Evolutionary conservation across 2,797 vertebrate species (phyloP), one percentile per base, ranked within the genome.

Genomic region (Catostomus latipinnis): DNA sequence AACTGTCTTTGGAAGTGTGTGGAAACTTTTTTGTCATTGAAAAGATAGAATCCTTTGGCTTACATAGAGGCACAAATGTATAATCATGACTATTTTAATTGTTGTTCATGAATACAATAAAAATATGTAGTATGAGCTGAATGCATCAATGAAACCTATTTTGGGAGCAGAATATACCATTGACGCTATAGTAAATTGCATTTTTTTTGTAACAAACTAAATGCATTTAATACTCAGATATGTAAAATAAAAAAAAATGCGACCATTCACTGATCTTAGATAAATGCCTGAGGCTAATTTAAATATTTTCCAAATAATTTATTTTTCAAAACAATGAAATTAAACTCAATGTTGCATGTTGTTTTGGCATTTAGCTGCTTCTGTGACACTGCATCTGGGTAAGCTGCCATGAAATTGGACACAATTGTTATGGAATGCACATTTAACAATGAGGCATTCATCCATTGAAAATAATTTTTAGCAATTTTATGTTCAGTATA

Each of bases 381-480:
- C 52, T 52, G 4, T 54, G 22, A 78, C 16, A 34, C 9, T 65
- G 49, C 16, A 56, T 71, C 50, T 71, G 66, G 10, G 56, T 72
- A 65, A 79, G 69, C 43, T 65, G 62, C 60, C 50, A 71, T 79
- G 43, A 63, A 72, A 78, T 56, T 22, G 53, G 71, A 56, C 48
- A 56, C 67, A 71, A 54, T 63, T 78, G 76, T 50, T 61, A 70
- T 61, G 60, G 14, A 71, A 62, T 71, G 49, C 67, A 70, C 56
- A 62, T 49, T 54, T 53, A 71, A 71, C 43, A 78, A 45, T 48
- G 12, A 71, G 58, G 14, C 49, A 78, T 53, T 62, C 58, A 71
- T 43, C 50, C 34, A 22, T 78, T 54, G 18, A 63, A 74, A 48
- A 62, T 5, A 0, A 63, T 65, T 12, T 48, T 78, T 63, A 56